Evolutionary conservation across 2,113 vertebrate species (phyloP), one percentile per base, ranked within the genome.

Genomic region (Taxidea taxus): DNA sequence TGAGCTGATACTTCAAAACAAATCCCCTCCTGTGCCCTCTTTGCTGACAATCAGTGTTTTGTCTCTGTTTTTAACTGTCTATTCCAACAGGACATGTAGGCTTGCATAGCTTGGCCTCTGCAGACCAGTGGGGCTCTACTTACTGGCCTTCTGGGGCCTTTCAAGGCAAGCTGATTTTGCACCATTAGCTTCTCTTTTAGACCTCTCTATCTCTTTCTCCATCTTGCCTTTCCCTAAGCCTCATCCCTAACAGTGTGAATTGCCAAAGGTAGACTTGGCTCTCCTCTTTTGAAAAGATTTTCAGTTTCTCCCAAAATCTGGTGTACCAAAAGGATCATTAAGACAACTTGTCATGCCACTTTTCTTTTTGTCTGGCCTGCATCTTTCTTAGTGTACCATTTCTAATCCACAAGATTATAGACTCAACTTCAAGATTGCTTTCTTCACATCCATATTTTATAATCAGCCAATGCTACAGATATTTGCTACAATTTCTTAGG

Each of bases 391-490:
- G 34, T 27, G 62, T 1, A 37, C 31, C 29, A 54, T 44, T 37
- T 92, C 51, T 77, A 54, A 75, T 34, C 13, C 7, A 54, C 7
- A 37, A 44, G 10, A 51, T 74, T 21, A 37, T 20, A 64, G 3
- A 37, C 11, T 91, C 39, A 1, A 14, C 62, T 31, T 87, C 29
- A 80, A 84, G 68, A 51, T 20, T 4, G 39, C 23, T 82, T 60
- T 90, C 56, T 66, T 87, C 39, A 29, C 47, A 39, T 39, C 20
- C 91, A 39, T 34, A 51, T 88, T 39, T 44, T 94, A 7, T 91
- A 13, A 49, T 90, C 68, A 74, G 18, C 58, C 11, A 34, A 23
- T 25, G 3, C 6, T 27, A 5, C 37, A 49, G 21, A 60, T 64
- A 64, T 64, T 68, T 25, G 42, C 39, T 51, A 27, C 11, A 25